These are phyloP conservation scores for Tromatobia lineatoria DNA, from an alignment of 2,888 invertebrate species.

Conservation along the genomic window DNA sequence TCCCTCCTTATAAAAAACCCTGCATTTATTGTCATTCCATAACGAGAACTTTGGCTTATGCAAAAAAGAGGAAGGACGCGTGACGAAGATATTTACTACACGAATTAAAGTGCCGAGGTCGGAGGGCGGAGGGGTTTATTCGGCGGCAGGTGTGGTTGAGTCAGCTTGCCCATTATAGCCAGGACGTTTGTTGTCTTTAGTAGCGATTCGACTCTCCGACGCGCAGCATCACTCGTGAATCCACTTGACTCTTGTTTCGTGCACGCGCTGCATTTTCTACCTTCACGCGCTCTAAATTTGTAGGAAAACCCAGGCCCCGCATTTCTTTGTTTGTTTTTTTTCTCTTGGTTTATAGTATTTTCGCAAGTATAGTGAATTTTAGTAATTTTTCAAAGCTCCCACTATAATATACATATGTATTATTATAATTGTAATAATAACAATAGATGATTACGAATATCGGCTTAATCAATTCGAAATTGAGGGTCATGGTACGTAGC, in stretches of 20 bases:
- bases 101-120: slow-evolving; percentile 15
- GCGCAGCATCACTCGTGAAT: slow-evolving; percentile 68
- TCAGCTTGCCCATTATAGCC: slow-evolving; percentile 82
- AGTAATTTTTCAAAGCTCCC: not conserved
- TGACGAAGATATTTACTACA: not conserved
- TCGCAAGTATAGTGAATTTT: not conserved
- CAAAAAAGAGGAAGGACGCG: not conserved
- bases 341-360: not conserved
- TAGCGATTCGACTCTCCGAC: slow-evolving; percentile 77
- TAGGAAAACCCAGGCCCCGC: not conserved
- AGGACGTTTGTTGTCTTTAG: slow-evolving; percentile 82
- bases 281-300: not conserved
- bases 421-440: not conserved
- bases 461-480: not conserved
- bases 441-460: not conserved
- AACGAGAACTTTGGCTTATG: not conserved
- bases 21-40: not conserved
- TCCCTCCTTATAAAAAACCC: not conserved
- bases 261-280: not conserved
- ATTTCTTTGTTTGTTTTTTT: not conserved
- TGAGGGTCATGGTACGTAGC: slow-evolving; percentile 1
- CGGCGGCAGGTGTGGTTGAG: slow-evolving; percentile 82
- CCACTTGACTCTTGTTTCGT: not conserved
- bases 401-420: not conserved
- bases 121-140: slow-evolving; percentile 29